A percentile compares a stretch with the other conserved stretches of the same genome.
phyloP scores from a whole-genome alignment of 1,140 invertebrate genomes.

The Penaeus indicus region DNA sequence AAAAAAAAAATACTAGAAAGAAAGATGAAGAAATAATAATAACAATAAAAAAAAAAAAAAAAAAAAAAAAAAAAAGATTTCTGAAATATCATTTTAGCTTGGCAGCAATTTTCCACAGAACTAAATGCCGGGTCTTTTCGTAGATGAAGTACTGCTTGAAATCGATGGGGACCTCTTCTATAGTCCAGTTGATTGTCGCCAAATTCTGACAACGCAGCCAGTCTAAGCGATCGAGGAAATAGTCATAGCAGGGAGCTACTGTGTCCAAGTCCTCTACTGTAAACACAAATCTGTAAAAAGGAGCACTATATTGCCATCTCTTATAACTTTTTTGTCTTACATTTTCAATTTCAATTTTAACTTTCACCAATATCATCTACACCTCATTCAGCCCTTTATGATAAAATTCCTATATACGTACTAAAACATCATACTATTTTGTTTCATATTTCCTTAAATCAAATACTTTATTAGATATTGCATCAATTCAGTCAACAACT shows the following conservation, averaged over 20 bases:
- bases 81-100: constrained; percentile 1
- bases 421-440: no score
- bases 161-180: constrained; percentile 74
- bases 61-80: no score
- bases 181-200: constrained; percentile 42
- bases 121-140: constrained; percentile 81
- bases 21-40: no score
- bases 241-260: constrained; percentile 86
- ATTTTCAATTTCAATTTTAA: neutral
- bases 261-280: constrained; percentile 84
- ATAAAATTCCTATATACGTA: no score
- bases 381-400: no score
- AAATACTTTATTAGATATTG: no score
- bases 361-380: no score
- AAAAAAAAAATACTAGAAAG: no score
- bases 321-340: neutral
- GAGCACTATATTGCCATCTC: neutral
- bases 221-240: constrained; percentile 78
- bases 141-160: constrained; percentile 88
- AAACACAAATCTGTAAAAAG: constrained; percentile 79
- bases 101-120: constrained; percentile 79
- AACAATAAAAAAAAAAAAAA: no score
- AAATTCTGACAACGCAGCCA: constrained; percentile 52
- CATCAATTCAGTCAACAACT: no score
- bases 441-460: no score